These are phyloP conservation scores for Setophaga coronata DNA, from an alignment of 2,113 vertebrate species.

Conservation along the genomic window DNA sequence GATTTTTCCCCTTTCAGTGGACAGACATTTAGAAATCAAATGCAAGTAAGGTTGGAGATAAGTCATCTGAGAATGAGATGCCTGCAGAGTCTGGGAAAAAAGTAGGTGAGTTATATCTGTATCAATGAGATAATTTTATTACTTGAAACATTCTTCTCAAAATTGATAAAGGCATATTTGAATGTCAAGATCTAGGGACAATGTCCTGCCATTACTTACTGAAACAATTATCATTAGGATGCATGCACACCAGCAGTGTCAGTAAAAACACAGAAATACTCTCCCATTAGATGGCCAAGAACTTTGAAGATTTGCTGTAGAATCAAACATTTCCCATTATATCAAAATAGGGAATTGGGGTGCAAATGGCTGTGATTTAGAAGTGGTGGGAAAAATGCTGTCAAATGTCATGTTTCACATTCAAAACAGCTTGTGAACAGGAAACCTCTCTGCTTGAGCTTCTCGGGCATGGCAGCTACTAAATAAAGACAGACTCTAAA, in stretches of 20 bases:
- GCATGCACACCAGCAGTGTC: background rate
- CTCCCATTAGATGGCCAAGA: background rate
- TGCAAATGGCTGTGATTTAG: conserved; percentile 48
- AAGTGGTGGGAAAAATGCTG: conserved; percentile 45
- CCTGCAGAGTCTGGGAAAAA: background rate
- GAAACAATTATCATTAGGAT: background rate
- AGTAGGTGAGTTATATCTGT: background rate
- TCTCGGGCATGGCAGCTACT: conserved; percentile 11
- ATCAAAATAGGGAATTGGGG: conserved; percentile 52
- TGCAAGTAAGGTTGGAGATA: background rate
- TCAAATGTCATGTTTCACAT: conserved; percentile 69
- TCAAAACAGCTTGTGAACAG: conserved; percentile 72
- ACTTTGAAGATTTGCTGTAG: background rate
- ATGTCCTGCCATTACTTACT: background rate
- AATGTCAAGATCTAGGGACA: background rate
- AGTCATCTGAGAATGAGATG: background rate
- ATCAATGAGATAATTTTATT: background rate
- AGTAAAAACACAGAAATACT: background rate
- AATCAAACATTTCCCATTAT: background rate
- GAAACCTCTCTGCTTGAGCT: conserved; percentile 74
- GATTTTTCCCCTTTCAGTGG: background rate
- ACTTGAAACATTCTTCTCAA: background rate
- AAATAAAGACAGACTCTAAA: conserved; percentile 44
- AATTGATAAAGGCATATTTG: background rate
- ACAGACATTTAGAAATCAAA: background rate